Base-by-base conservation (phyloP, 2,888 invertebrate species). In the Bembecia ichneumoniformis region DNA sequence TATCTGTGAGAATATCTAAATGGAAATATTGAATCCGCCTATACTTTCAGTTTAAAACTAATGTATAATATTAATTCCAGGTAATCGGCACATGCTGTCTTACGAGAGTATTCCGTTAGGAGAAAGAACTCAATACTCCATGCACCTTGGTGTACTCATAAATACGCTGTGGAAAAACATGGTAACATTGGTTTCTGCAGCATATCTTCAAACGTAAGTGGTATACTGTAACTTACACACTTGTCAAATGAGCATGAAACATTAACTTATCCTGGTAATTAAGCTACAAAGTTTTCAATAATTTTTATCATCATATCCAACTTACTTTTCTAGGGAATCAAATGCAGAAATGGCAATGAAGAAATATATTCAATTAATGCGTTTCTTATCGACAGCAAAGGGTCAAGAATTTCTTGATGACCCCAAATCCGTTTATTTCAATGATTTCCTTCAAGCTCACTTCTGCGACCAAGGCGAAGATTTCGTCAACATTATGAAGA, bases 161-260 rank as follows among this genome's bases (percentile, higher is more conserved):
- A 81, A 87, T 53, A 72, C 89, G 10, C 58, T 92, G 4, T 92
- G 92, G 92, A 89, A 86, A 51, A 92, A 92, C 64, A 82, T 89
- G 47, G 81, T 82, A 1, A 80, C 87, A 0, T 59, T 91, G 17
- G 86, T 88, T 46, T 72, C 82, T 0, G 60, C 74, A 3, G 73
- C 81, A 35, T 74, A 79, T 3, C 69, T 88, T 53, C 87, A 82
- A 63, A 53, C 82, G 87, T 88, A 68, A 77, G 88, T 44, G 9
- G 3, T 40, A 7, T 20, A 28, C 28, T n/a, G n/a, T n/a, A n/a
- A n/a, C n/a, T n/a, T n/a, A n/a, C n/a, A n/a, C n/a, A n/a, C n/a
- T n/a, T n/a, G 4, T 17, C 3, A 17, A 17, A 17, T 17, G 4
- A 17, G 17, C 17, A 17, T 17, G 17, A 3, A 17, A 17, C 4